A percentile compares a stretch with the other conserved stretches of the same genome.
Evolutionary conservation across 2,888 invertebrate species (phyloP).

Genomic region (Troilus luridus): DNA sequence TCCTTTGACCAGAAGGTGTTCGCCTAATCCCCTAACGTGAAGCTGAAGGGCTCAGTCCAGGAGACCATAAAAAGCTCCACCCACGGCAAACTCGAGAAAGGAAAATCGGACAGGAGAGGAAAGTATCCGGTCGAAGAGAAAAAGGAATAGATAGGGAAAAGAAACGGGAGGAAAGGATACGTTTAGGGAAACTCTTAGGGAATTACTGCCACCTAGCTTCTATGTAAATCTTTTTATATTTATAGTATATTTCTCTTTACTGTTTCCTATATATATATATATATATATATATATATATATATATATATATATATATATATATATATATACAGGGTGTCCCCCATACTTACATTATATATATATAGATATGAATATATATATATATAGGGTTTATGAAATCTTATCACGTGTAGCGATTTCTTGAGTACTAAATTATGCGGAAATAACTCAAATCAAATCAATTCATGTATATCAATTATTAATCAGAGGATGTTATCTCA

Average conservation of each 20-base stretch:
- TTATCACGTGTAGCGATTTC: no score
- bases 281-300: neutral
- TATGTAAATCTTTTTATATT: no score
- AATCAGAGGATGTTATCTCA: no score
- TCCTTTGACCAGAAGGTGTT: neutral
- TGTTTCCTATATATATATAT: neutral
- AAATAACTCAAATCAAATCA: no score
- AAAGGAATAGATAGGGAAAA: neutral
- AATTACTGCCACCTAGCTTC: neutral
- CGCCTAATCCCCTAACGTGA: neutral
- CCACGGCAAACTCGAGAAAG: neutral
- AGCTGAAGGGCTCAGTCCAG: neutral
- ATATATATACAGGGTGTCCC: no score
- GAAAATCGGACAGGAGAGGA: conserved; percentile 9
- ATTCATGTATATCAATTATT: no score
- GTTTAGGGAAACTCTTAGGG: neutral
- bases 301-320: neutral
- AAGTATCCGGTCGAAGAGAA: neutral
- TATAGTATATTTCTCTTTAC: neutral
- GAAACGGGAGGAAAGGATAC: conserved; percentile 29
- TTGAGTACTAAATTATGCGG: no score
- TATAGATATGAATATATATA: neutral
- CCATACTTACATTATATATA: no score
- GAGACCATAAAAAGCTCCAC: neutral
- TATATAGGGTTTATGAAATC: neutral